Conservation (phyloP, 2,113 vertebrate species). For the Heloderma charlesbogerti region DNA sequence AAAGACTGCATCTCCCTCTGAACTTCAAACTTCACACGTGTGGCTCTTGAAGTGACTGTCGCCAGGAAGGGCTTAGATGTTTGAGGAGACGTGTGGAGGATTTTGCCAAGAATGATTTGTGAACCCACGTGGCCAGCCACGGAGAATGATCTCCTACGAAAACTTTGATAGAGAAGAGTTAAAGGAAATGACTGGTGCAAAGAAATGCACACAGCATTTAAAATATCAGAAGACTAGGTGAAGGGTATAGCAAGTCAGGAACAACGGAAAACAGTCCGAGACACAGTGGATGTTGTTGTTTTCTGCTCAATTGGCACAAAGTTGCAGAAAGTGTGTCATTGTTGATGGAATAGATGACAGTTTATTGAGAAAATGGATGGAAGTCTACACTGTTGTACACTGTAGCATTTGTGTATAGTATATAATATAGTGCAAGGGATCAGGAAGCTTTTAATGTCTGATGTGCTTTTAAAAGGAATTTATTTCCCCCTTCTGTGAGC, state of each 20-base stretch:
- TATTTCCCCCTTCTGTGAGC: too few species aligned
- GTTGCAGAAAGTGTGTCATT: too few species aligned
- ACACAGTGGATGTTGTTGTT: too few species aligned
- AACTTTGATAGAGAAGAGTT: neutral
- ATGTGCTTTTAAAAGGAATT: too few species aligned
- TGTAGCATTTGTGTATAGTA: too few species aligned
- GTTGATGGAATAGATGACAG: too few species aligned
- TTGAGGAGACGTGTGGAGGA: neutral
- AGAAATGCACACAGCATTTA: neutral
- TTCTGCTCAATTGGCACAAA: too few species aligned
- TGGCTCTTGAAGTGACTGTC: neutral
- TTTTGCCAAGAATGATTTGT: accelerated
- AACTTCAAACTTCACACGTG: neutral
- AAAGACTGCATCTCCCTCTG: slow-evolving; percentile 21
- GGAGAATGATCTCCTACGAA: neutral
- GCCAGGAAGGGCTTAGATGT: neutral
- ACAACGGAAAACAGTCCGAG: too few species aligned
- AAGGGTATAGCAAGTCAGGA: neutral
- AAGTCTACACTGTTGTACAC: too few species aligned
- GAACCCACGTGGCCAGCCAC: neutral
- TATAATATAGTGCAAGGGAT: too few species aligned
- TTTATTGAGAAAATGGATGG: too few species aligned
- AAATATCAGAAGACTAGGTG: neutral
- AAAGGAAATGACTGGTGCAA: neutral
- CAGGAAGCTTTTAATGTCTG: too few species aligned